phyloP scores from a whole-genome alignment of 1,140 invertebrate species.

The Lysiphlebus fabarum region DNA sequence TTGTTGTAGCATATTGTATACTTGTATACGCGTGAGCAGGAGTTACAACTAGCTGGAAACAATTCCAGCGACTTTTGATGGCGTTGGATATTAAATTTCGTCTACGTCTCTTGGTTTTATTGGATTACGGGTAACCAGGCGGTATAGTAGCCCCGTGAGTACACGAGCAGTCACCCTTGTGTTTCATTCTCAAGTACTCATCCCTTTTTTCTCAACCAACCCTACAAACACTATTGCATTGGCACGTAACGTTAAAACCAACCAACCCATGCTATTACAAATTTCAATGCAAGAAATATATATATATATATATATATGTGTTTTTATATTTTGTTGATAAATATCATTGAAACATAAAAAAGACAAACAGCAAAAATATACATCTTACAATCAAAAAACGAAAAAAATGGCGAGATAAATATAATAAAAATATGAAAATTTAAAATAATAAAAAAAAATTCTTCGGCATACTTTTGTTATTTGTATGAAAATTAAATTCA shows the following conservation, averaged over 20 bases:
- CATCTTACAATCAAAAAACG: not conserved
- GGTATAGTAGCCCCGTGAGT: slow-evolving; percentile 30
- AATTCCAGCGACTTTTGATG: slow-evolving; percentile 53
- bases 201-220: slow-evolving; percentile 21
- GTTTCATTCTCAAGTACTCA: slow-evolving; percentile 41
- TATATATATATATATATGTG: no score
- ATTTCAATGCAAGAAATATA: no score
- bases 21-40: slow-evolving; percentile 1
- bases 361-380: not conserved
- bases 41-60: slow-evolving; percentile 36
- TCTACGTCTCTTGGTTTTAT: slow-evolving; percentile 49
- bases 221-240: slow-evolving; percentile 29
- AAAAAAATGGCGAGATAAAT: not conserved
- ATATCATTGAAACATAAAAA: no score
- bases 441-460: slow-evolving; percentile 13
- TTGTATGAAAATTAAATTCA: slow-evolving; percentile 54
- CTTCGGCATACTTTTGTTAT: slow-evolving; percentile 30
- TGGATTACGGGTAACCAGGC: slow-evolving; percentile 51
- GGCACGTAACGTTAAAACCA: slow-evolving; percentile 30
- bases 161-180: slow-evolving; percentile 38
- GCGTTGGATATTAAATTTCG: slow-evolving; percentile 54
- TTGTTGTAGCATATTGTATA: no score
- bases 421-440: not conserved
- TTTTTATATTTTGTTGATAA: no score
- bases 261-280: slow-evolving; percentile 10